Percentiles rank a stretch among this genome's conserved stretches.
These are phyloP conservation scores for Phthorimaea operculella DNA, from an alignment of 1,140 invertebrate species.

Conservation along the genomic window DNA sequence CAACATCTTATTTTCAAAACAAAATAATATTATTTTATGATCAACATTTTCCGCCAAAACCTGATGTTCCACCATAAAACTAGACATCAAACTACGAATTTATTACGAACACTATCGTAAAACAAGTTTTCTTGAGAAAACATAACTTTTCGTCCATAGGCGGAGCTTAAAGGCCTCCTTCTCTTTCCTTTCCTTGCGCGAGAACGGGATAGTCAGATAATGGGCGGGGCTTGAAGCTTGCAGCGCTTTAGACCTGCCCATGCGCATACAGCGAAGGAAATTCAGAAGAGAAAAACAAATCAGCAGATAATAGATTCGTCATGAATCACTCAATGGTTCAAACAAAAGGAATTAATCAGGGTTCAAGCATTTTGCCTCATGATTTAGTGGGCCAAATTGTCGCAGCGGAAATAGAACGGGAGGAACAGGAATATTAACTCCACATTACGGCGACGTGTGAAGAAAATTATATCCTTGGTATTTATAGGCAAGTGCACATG, in stretches of 20 bases:
- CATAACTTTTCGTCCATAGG: background rate
- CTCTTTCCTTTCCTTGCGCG: background rate
- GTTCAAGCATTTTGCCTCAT: background rate
- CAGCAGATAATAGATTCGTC: constrained; percentile 12
- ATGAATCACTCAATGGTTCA: constrained; percentile 12
- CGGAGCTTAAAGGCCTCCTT: background rate
- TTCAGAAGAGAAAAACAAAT: constrained; percentile 11
- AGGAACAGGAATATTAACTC: no score
- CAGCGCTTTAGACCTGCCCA: constrained; percentile 3
- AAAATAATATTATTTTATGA: background rate
- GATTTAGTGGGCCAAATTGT: background rate
- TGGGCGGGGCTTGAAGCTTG: background rate
- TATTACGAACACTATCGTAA: background rate
- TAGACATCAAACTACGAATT: background rate
- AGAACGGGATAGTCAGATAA: background rate
- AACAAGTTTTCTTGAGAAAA: background rate
- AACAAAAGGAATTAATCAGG: constrained; percentile 2
- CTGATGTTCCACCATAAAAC: background rate
- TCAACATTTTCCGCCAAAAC: background rate
- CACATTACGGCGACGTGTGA: no score
- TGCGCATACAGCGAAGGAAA: constrained; percentile 7
- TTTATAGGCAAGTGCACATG: no score
- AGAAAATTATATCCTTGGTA: no score
- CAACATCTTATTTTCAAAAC: background rate
- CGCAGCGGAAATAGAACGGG: background rate